Base-by-base conservation (phyloP, 2,797 vertebrate genomes). In the Chelonia mydas region DNA sequence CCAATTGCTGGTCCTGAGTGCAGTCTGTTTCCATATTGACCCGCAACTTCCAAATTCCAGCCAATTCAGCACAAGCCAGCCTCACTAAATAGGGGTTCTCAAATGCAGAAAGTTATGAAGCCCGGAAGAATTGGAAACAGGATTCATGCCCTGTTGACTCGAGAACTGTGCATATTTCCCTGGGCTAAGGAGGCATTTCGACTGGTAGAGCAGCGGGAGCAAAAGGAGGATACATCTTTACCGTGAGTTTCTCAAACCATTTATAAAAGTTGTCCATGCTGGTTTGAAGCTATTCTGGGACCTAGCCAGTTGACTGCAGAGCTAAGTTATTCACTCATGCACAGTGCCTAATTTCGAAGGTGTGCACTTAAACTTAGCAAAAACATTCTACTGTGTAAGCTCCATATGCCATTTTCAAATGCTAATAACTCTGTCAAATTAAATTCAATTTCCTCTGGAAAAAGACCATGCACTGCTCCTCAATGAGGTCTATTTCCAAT, bases 241-340 rank as follows among this genome's bases (percentile, higher is more conserved):
- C 65, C 74, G 83, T 33, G 53, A 57, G 61, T 82, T 95, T 93
- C 85, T 37, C 88, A 83, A 94, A 82, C 57, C 57, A 47, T 3
- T 57, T 86, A 57, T 88, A 94, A 94, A 94, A 94, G 83, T 27
- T 94, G 57, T 15, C 81, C 2, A 28, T 51, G 86, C 86, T 96
- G 74, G 19, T 94, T 93, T 94, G 95, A 95, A 92, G 85, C 54
- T 88, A 94, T 96, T 95, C 72, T 49, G 89, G 94, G 90, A 85
- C 57, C 33, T 53, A 87, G 80, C 28, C 61, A 72, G 86, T 37
- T 90, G 90, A 86, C 95, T 96, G 78, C 59, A 94, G 81, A 95
- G 37, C 55, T 78, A 96, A 96, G 94, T 90, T 96, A 91, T 76
- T 96, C 88, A 31, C 93, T 89, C 89, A 68, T 0, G 0, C 61